These are phyloP conservation scores for Mycogona germanica DNA, from an alignment of 2,888 invertebrate genomes.

Conservation along the genomic window DNA sequence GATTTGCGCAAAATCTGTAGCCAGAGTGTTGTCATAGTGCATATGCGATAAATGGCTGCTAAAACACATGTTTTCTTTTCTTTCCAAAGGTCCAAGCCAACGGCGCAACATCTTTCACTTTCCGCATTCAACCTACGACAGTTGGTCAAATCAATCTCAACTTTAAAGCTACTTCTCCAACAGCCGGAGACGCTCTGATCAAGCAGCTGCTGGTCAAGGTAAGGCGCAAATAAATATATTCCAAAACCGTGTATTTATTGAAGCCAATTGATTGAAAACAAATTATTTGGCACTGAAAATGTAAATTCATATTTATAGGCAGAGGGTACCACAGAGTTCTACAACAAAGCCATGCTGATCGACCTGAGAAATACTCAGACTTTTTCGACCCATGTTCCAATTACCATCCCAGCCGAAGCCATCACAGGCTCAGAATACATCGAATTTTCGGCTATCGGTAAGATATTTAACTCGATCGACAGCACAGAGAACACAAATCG, in stretches of 20 bases:
- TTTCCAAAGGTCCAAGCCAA: constrained; percentile 3
- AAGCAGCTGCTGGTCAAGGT: not conserved
- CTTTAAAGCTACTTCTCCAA: not conserved
- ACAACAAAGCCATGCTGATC: not conserved
- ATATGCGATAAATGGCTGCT: no score
- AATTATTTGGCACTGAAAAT: not conserved
- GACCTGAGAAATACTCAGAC: not conserved
- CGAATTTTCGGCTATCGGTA: constrained; percentile 1
- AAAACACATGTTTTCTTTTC: no score
- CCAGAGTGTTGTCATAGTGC: no score
- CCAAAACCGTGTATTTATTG: not conserved
- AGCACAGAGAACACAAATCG: not conserved
- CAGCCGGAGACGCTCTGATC: not conserved
- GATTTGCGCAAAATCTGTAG: no score
- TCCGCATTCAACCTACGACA: not conserved
- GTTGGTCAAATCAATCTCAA: not conserved
- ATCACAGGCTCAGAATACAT: constrained; percentile 4
- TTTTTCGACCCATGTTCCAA: not conserved
- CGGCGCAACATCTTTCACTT: not conserved
- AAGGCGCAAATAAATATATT: not conserved
- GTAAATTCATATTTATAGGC: not conserved
- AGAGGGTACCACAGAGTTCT: constrained; percentile 1
- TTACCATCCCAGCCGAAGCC: not conserved
- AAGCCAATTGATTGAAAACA: not conserved
- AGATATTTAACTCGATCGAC: no score